Conservation (phyloP, 2,113 vertebrate genomes). For the Bambusicola thoracicus region DNA sequence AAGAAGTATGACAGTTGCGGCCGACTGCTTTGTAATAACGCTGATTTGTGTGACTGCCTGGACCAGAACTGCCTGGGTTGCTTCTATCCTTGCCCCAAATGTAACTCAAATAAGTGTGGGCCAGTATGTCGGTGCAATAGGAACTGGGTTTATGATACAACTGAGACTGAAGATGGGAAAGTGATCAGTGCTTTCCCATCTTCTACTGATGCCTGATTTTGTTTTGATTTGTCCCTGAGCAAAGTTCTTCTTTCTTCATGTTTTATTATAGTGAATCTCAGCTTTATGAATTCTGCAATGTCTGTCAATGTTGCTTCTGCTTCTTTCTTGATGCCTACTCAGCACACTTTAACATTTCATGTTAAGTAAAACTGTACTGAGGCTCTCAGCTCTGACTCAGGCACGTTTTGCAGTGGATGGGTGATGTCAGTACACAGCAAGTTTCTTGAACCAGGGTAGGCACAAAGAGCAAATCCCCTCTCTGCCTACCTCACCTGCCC, state of each 20-base stretch:
- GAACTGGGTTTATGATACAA: constrained; percentile 77
- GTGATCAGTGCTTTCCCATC: constrained; percentile 71
- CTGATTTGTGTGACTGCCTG: constrained; percentile 82
- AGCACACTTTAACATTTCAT: background rate
- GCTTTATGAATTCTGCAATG: background rate
- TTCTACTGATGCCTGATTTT: constrained; percentile 54
- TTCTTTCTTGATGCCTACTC: background rate
- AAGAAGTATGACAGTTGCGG: constrained; percentile 77
- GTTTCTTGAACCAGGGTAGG: background rate
- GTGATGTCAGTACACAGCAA: background rate
- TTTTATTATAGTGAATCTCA: background rate
- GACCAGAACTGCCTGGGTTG: constrained; percentile 80
- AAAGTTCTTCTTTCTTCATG: background rate
- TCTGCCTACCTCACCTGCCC: too few species aligned
- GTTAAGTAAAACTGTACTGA: background rate
- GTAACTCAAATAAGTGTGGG: constrained; percentile 81
- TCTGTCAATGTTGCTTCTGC: background rate
- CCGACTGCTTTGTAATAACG: constrained; percentile 63
- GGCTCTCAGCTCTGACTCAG: background rate
- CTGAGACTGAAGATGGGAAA: constrained; percentile 71
- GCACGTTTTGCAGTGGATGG: background rate
- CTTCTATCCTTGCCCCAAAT: constrained; percentile 83
- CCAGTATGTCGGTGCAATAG: constrained; percentile 78
- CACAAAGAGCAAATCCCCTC: too few species aligned
- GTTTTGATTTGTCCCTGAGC: background rate